Evolutionary conservation across 2,113 vertebrate genomes (phyloP), one percentile per base, ranked within the genome.

Genomic region (Pimephales promelas): DNA sequence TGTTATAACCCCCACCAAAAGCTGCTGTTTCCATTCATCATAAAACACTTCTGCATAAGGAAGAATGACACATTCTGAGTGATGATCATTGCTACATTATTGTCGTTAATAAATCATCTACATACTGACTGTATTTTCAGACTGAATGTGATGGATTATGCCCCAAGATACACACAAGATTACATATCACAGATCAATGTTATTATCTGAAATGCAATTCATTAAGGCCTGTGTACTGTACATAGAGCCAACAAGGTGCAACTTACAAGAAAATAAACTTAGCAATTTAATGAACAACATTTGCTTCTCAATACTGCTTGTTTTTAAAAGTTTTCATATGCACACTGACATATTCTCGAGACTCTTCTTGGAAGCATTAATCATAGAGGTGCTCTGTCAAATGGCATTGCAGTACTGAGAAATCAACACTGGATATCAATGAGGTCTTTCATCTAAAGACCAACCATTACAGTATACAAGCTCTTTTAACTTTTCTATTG

Each of bases 91-190:
- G 47, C 75, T 54, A 40, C 45, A 68, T 83, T 76, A 75, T 18
- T 43, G 62, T 73, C 28, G 49, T 61, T 71, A 49, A 83, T 87
- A 56, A 61, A 87, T 84, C 79, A 84, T 56, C 24, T n/a, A 22
- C 73, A 70, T 13, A 59, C 68, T 26, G 56, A 84, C 79, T 34
- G 56, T 56, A 68, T 62, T 85, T 79, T 62, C 16, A 28, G 24
- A 59, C 64, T 3, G 24, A 64, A 82, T n/a, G n/a, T 86, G 80
- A 86, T 79, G 34, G 47, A 86, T 11, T 57, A 71, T 43, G 43
- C 59, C n/a, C 52, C 52, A 11, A 73, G 26, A 72, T 16, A 52
- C 56, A 79, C 73, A 62, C 80, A 83, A 16, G 40, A 72, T 64
- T 54, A 62, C 22, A 24, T 24, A 73, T 82, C 54, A 70, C 36